A percentile compares a stretch with the other conserved stretches of the same genome.
These are phyloP conservation scores for Conopomorpha cramerella DNA, from an alignment of 1,140 invertebrate genomes.

Conservation along the genomic window DNA sequence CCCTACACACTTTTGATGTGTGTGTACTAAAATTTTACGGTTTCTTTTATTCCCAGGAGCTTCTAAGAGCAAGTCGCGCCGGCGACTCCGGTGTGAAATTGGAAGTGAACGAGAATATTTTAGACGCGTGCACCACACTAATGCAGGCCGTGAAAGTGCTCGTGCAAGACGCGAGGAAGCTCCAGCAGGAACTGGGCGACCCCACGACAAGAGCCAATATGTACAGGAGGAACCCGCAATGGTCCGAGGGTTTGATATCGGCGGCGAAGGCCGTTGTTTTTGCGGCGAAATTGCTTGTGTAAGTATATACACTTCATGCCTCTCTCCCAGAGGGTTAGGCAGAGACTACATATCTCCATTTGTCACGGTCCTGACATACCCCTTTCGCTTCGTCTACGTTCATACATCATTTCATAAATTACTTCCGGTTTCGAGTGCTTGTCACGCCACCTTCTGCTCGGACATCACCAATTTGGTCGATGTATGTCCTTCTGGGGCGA, in stretches of 20 bases:
- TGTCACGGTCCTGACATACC: too few species aligned
- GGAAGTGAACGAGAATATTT: conserved; percentile 96
- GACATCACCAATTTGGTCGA: too few species aligned
- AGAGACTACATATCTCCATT: too few species aligned
- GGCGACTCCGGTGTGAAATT: conserved; percentile 92
- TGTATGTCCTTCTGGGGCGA: too few species aligned
- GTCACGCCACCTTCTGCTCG: too few species aligned
- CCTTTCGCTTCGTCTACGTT: too few species aligned
- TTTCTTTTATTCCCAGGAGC: conserved; percentile 66
- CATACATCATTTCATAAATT: too few species aligned
- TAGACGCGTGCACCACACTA: conserved; percentile 93
- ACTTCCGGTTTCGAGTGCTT: too few species aligned
- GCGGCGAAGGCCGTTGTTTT: conserved; percentile 97
- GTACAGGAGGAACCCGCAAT: conserved; percentile 97
- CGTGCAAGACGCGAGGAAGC: conserved; percentile 82
- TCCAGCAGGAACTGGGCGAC: conserved; percentile 81
- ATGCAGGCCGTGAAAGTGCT: conserved; percentile 92
- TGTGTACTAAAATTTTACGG: conserved; percentile 6
- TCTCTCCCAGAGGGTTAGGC: too few species aligned
- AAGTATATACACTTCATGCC: too few species aligned
- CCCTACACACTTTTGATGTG: too few species aligned
- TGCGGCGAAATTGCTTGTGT: conserved; percentile 93
- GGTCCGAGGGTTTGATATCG: conserved; percentile 98
- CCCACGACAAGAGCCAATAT: conserved; percentile 88
- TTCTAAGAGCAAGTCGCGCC: conserved; percentile 82